These are phyloP conservation scores for Notothenia rossii DNA, from an alignment of 2,113 vertebrate species.

Conservation along the genomic window DNA sequence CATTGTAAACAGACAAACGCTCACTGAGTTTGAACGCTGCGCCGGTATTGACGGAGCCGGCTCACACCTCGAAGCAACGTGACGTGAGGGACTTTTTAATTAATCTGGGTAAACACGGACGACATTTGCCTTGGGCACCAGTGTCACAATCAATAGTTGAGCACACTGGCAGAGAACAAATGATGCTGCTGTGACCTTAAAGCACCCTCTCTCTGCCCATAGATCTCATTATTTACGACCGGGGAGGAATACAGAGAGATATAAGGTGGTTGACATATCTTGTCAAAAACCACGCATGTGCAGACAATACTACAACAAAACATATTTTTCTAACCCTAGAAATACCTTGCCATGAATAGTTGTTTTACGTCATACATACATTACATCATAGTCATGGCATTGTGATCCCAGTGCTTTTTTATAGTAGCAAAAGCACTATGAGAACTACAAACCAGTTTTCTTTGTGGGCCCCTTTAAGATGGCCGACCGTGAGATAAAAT, in stretches of 20 bases:
- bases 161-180: constrained; percentile 74
- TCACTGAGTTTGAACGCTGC: constrained; percentile 29
- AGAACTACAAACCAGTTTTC: too few species aligned
- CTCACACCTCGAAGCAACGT: constrained; percentile 53
- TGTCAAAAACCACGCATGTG: too few species aligned
- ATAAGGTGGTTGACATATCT: too few species aligned
- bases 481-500: too few species aligned
- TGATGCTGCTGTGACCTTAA: constrained; percentile 62
- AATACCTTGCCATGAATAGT: too few species aligned
- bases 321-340: too few species aligned
- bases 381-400: too few species aligned
- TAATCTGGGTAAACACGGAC: constrained; percentile 74
- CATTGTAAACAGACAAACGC: constrained; percentile 22
- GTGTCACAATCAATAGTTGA: constrained; percentile 77
- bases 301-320: too few species aligned
- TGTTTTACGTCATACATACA: too few species aligned
- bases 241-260: constrained; percentile 4
- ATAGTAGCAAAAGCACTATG: too few species aligned
- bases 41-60: constrained; percentile 48
- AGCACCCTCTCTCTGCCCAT: neutral
- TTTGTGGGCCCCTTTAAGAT: too few species aligned
- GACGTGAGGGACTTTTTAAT: constrained; percentile 79
- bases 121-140: constrained; percentile 77
- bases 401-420: too few species aligned
- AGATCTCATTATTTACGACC: constrained; percentile 35